A percentile compares a stretch with the other conserved stretches of the same genome.
Evolutionary conservation across 1,140 invertebrate species (phyloP).

Genomic region (Lamellibrachia luymesi): DNA sequence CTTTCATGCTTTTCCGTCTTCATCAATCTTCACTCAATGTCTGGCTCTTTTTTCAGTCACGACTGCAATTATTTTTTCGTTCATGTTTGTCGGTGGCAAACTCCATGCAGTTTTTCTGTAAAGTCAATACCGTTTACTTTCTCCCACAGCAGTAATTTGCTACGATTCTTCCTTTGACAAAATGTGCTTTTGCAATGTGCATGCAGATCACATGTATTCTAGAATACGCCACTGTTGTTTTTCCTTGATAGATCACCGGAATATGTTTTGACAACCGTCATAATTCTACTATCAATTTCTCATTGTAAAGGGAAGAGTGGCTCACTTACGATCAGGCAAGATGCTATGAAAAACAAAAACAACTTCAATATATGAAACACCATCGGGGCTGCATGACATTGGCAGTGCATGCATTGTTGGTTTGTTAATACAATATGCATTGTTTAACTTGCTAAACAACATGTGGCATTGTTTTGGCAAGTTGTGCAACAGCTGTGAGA

Average conservation of each 20-base stretch:
- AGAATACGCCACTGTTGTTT: neutral
- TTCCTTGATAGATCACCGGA: neutral
- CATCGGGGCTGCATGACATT: neutral
- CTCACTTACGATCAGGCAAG: neutral
- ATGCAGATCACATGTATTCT: neutral
- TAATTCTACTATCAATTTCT: neutral
- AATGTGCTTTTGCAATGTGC: neutral
- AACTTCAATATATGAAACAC: neutral
- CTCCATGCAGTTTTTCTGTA: neutral
- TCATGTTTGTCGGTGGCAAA: neutral
- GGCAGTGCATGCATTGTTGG: too few relatives aligned
- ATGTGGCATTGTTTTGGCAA: too few relatives aligned
- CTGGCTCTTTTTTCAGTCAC: neutral
- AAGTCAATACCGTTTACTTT: neutral
- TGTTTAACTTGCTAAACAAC: too few relatives aligned
- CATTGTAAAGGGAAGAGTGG: neutral
- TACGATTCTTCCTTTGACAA: neutral
- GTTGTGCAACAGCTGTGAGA: too few relatives aligned
- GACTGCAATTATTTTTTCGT: neutral
- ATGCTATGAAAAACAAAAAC: neutral
- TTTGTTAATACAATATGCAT: too few relatives aligned
- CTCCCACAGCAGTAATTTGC: neutral
- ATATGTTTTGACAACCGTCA: neutral
- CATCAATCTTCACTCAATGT: neutral
- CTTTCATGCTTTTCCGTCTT: neutral